A percentile compares a stretch with the other conserved stretches of the same genome.
phyloP scores from a whole-genome alignment of 2,797 vertebrate genomes.

The Girardinus metallicus region DNA sequence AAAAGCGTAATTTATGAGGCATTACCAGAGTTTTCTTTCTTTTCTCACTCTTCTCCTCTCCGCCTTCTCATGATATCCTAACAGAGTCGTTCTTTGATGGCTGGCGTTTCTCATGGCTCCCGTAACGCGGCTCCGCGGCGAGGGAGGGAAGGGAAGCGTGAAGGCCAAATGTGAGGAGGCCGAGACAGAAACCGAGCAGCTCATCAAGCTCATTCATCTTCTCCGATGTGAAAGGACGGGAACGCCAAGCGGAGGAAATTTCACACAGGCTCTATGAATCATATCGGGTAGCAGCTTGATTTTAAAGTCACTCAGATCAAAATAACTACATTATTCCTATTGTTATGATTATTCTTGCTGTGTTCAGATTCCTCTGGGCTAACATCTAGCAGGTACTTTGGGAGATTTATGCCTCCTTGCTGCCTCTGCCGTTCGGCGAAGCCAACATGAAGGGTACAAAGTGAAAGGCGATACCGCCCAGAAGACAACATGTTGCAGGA shows the following conservation, averaged over 20 bases:
- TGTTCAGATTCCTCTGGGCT: constrained; percentile 44
- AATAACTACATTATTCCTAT: constrained; percentile 25
- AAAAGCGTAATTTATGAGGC: constrained; percentile 76
- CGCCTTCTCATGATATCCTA: constrained; percentile 64
- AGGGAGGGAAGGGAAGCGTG: constrained; percentile 58
- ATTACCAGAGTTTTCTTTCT: constrained; percentile 73
- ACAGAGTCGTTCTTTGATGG: constrained; percentile 76
- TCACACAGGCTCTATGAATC: constrained; percentile 70
- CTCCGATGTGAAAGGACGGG: constrained; percentile 60
- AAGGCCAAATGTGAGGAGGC: constrained; percentile 66
- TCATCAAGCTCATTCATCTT: constrained; percentile 82
- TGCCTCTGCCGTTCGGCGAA: constrained; percentile 42
- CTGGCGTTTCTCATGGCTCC: constrained; percentile 67
- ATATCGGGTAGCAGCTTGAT: constrained; percentile 65
- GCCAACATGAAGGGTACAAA: constrained; percentile 32
- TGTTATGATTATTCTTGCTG: constrained; percentile 12
- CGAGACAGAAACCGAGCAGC: constrained; percentile 76
- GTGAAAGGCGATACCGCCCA: constrained; percentile 62
- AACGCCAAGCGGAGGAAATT: constrained; percentile 62
- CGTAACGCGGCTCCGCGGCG: constrained; percentile 50
- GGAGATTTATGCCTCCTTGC: constrained; percentile 69
- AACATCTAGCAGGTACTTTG: constrained; percentile 69
- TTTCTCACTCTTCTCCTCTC: constrained; percentile 18
- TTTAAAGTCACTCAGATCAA: constrained; percentile 39
- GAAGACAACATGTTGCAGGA: constrained; percentile 47